phyloP scores from a whole-genome alignment of 2,888 invertebrate genomes.

The Pyrocoelia pectoralis region DNA sequence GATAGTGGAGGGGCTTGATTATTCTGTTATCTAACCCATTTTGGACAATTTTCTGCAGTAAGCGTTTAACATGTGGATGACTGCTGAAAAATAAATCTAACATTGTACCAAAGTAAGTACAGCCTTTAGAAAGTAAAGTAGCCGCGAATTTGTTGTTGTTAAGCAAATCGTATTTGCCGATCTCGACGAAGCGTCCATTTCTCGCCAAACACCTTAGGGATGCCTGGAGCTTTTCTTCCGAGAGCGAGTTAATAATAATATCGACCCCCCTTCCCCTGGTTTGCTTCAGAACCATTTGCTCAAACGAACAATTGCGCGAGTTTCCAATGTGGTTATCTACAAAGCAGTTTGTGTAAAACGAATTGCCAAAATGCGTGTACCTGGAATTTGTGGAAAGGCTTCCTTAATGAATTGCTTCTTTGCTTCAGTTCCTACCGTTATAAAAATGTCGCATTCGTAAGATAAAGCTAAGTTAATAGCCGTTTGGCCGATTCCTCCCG shows the following conservation, averaged over 20 bases:
- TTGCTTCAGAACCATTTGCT: slow-evolving; percentile 79
- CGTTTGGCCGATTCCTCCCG: slow-evolving; percentile 80
- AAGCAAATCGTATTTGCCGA: slow-evolving; percentile 84
- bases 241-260: slow-evolving; percentile 87
- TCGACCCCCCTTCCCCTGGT: slow-evolving; percentile 92
- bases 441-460: slow-evolving; percentile 71
- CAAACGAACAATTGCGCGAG: slow-evolving; percentile 87
- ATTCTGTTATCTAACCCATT: slow-evolving; percentile 69
- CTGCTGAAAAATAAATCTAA: slow-evolving; percentile 71
- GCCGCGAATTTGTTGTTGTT: slow-evolving; percentile 70
- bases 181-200: slow-evolving; percentile 80
- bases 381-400: slow-evolving; percentile 59
- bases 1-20: slow-evolving; percentile 73
- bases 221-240: slow-evolving; percentile 88
- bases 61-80: slow-evolving; percentile 60
- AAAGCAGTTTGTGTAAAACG: slow-evolving; percentile 37
- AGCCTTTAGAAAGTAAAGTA: slow-evolving; percentile 73
- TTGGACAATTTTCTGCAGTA: slow-evolving; percentile 57
- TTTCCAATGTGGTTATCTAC: slow-evolving; percentile 78
- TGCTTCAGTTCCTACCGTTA: slow-evolving; percentile 73
- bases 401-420: slow-evolving; percentile 71
- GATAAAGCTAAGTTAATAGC: slow-evolving; percentile 76
- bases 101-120: slow-evolving; percentile 80
- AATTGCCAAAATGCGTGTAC: slow-evolving; percentile 26
- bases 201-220: slow-evolving; percentile 68